Evolutionary conservation across 2,113 vertebrate species (phyloP), one percentile per base, ranked within the genome.

Genomic region (Siniperca knerii): DNA sequence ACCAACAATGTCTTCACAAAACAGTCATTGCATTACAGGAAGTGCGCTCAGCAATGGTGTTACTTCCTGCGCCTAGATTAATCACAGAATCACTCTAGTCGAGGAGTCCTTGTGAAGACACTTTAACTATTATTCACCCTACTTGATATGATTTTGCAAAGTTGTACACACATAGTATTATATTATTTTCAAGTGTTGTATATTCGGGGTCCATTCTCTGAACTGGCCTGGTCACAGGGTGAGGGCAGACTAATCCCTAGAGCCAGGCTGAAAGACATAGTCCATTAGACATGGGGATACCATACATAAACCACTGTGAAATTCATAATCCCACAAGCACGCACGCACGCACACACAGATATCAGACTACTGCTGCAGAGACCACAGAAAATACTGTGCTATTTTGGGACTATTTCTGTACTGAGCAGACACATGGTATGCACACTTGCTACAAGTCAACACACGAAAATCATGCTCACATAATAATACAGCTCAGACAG

Each of bases 11-110:
- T 88, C 75, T 89, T 89, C 40, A 91, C 67, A 86, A 92, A 84
- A 78, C 58, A 85, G 86, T 90, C 90, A 93, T 85, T 85, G 82
- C 87, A 83, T 88, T 93, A 94, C 93, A 95, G 95, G 94, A 96
- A 95, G 93, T 91, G 88, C 46, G 76, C 84, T 86, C 83, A 88
- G 87, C 60, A 40, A 82, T 91, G 72, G 89, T 89, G 91, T 78
- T 89, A 89, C 87, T 94, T 96, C 95, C 95, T 95, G 94, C 37
- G 35, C 70, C 83, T 83, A 87, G 77, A 91, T 92, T 91, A 82
- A 93, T 93, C 87, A 84, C 70, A 77, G 58, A 37, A 71, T 88
- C 84, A 82, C 55, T 67, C 18, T 29, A 75, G 64, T 50, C 20
- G 15, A 70, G 46, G 12, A 71, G 60, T 50, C 15, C 29, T 64